Evolutionary conservation across 92 coral and sea anemone species (phyloP).

Genomic region (Epizoanthus illoricatus): DNA sequence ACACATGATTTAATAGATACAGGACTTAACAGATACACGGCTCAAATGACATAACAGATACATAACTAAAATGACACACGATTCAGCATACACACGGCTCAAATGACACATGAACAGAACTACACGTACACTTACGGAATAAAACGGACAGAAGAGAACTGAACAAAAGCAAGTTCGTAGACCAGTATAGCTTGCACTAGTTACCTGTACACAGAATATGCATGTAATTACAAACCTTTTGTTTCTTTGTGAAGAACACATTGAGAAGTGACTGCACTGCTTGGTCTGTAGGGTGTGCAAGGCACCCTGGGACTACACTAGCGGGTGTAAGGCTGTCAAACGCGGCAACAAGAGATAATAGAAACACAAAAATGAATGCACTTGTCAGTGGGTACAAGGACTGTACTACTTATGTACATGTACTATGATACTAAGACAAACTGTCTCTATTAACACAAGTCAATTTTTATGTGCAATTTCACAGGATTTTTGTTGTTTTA

Average conservation of each 20-base stretch:
- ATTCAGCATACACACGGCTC: too few relatives aligned
- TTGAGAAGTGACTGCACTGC: slow-evolving; percentile 76
- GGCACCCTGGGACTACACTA: slow-evolving; percentile 88
- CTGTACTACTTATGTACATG: neutral
- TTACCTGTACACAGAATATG: neutral
- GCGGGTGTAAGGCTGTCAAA: slow-evolving; percentile 74
- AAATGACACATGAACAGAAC: neutral
- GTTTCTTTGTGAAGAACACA: slow-evolving; percentile 82
- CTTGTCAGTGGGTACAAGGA: neutral
- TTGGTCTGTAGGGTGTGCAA: slow-evolving; percentile 82
- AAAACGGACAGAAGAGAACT: neutral
- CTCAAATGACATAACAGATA: neutral
- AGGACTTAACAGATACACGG: too few relatives aligned
- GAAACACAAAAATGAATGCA: neutral
- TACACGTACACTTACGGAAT: neutral
- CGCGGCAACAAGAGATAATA: neutral
- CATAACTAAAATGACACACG: too few relatives aligned
- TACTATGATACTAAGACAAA: neutral
- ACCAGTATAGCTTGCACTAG: neutral
- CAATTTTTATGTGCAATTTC: too few relatives aligned
- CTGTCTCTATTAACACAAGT: too few relatives aligned
- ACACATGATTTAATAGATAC: too few relatives aligned
- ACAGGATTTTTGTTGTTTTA: too few relatives aligned
- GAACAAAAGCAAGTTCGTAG: neutral
- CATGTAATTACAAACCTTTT: slow-evolving; percentile 55